phyloP scores from a whole-genome alignment of 1,140 invertebrate genomes.

The Halotydeus destructor region DNA sequence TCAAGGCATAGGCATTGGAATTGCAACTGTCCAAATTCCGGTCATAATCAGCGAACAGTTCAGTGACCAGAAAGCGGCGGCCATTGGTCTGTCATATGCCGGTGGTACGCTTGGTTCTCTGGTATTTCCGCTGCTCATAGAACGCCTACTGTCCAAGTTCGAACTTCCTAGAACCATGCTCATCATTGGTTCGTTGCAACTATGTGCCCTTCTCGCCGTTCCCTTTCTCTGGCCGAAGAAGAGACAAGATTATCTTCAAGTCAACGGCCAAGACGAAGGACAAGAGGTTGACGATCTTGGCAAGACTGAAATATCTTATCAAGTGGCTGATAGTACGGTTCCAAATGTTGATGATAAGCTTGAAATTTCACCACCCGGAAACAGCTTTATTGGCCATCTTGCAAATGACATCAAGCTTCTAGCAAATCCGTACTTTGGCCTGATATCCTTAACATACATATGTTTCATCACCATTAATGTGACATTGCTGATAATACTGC shows the following conservation, averaged over 20 bases:
- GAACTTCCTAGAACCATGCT: slow-evolving; percentile 14
- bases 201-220: slow-evolving; percentile 12
- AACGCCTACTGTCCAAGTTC: slow-evolving; percentile 18
- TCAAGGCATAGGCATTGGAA: slow-evolving; percentile 13
- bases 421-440: slow-evolving; percentile 1
- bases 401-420: slow-evolving; percentile 3
- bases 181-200: slow-evolving; percentile 12
- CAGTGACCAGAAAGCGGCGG: slow-evolving; percentile 20
- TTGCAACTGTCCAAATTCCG: slow-evolving; percentile 5
- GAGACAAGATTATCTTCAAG: neutral
- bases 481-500: slow-evolving; percentile 9
- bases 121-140: slow-evolving; percentile 20
- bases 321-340: too few species aligned
- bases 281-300: too few species aligned
- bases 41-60: slow-evolving; percentile 23
- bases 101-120: slow-evolving; percentile 23
- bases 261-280: neutral
- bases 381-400: slow-evolving; percentile 2
- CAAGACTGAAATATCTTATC: too few species aligned
- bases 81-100: slow-evolving; percentile 21
- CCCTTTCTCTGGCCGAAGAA: slow-evolving; percentile 11
- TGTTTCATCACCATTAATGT: slow-evolving; percentile 9
- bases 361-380: too few species aligned
- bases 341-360: too few species aligned
- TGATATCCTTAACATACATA: slow-evolving; percentile 10